Evolutionary conservation across 92 coral and sea anemone species (phyloP).

Genomic region (Blastomussa wellsi): DNA sequence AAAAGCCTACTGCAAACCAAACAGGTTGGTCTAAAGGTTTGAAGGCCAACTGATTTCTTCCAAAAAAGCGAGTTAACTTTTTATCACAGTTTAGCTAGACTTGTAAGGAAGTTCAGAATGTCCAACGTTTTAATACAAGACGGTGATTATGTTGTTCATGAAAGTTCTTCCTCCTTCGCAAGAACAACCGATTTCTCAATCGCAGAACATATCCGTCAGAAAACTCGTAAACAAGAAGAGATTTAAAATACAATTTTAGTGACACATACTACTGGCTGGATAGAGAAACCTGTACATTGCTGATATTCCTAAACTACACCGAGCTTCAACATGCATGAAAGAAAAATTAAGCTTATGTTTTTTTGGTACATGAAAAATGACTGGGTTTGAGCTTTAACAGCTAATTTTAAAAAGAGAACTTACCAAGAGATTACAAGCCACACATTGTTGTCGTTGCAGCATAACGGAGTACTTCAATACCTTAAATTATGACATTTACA

Average conservation of each 20-base stretch:
- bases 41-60: neutral
- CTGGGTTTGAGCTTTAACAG: neutral
- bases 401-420: neutral
- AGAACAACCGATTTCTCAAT: neutral
- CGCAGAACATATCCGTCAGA: neutral
- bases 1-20: no score
- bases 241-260: neutral
- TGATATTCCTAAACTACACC: no score
- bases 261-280: no score
- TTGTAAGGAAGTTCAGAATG: no score
- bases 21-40: no score
- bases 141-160: no score
- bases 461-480: constrained; percentile 3
- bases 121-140: no score
- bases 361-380: no score
- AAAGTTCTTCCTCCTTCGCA: neutral
- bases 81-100: no score
- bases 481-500: neutral
- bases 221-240: neutral
- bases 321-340: no score
- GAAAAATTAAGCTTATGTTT: neutral
- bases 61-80: no score
- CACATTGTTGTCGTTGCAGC: constrained; percentile 35
- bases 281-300: no score
- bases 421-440: constrained; percentile 52